Base-by-base conservation (phyloP, 2,888 invertebrate species). In the Andrena bucephala region DNA sequence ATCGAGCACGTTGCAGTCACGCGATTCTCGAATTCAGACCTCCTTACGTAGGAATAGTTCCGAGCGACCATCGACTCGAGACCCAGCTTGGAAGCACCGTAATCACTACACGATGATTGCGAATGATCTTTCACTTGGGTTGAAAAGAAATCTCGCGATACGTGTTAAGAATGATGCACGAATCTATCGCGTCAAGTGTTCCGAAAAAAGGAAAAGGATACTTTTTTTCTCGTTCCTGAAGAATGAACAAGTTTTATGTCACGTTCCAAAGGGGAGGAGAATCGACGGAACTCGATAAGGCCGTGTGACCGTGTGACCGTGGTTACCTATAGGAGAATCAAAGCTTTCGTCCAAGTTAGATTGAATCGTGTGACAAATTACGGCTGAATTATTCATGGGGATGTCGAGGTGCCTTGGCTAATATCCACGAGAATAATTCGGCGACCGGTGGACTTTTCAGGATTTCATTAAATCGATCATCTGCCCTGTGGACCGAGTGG, bases 321-420 rank as follows among this genome's bases (percentile, higher is more conserved):
- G 36, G 29, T 63, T 59, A 60, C 20, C 20, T 20, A 0, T 63
- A 8, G 42, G 42, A 20, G 72, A 78, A 85, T 82, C 63, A 74
- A 42, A 69, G 54, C 57, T 60, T 60, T 57, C 20, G 77, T 42
- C 50, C 71, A 78, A 85, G 71, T 83, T 83, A 83, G 86, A 85
- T 85, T 85, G 85, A 77, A 77, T 85, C 77, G 63, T 59, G 59
- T 69, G 68, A 78, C 74, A 83, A 85, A 85, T 85, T 77, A 63
- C 77, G 70, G 63, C 67, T 86, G 78, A 85, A 85, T 85, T 83
- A 85, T 85, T 85, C 85, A 85, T 86, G 7, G 31, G 71, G 71
- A 68, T 54, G 42, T 54, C 68, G 71, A 68, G 82, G 69, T 85
- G 77, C 77, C 74, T n/a, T 71, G 63, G 48, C 67, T 36, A 63